These are phyloP conservation scores for Chironomus riparius DNA, from an alignment of 2,888 invertebrate genomes.

Conservation along the genomic window DNA sequence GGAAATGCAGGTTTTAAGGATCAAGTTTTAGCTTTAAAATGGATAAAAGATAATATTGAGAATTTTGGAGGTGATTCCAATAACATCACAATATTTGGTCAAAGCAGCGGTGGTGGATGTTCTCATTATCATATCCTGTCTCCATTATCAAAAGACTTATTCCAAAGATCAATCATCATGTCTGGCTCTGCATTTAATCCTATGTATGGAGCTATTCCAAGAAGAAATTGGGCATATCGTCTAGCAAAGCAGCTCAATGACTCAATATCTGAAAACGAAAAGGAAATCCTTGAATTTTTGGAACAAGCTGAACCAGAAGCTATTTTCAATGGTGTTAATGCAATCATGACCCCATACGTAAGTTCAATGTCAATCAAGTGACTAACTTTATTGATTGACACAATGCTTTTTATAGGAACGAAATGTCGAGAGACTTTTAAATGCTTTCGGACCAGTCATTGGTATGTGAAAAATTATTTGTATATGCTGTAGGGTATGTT, in stretches of 20 bases:
- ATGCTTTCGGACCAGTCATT: conserved; percentile 6
- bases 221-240: conserved; percentile 17
- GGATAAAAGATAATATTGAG: conserved; percentile 12
- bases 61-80: conserved; percentile 7
- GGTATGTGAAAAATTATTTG: neutral
- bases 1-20: conserved; percentile 23
- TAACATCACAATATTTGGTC: conserved; percentile 9
- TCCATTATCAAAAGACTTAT: conserved; percentile 1
- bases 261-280: neutral
- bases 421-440: neutral
- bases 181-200: conserved; percentile 16
- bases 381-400: neutral
- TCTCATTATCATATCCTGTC: conserved; percentile 9
- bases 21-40: conserved; percentile 4
- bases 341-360: neutral
- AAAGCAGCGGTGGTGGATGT: neutral
- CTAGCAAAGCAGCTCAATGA: neutral
- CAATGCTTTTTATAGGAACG: neutral
- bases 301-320: neutral
- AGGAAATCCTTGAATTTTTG: neutral
- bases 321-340: neutral
- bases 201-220: neutral
- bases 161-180: conserved; percentile 22
- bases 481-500: too few species aligned
- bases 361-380: neutral